Percentiles rank a stretch among this genome's conserved stretches.
phyloP scores from a whole-genome alignment of 1,140 invertebrate species.

The Drosophila arawakana region DNA sequence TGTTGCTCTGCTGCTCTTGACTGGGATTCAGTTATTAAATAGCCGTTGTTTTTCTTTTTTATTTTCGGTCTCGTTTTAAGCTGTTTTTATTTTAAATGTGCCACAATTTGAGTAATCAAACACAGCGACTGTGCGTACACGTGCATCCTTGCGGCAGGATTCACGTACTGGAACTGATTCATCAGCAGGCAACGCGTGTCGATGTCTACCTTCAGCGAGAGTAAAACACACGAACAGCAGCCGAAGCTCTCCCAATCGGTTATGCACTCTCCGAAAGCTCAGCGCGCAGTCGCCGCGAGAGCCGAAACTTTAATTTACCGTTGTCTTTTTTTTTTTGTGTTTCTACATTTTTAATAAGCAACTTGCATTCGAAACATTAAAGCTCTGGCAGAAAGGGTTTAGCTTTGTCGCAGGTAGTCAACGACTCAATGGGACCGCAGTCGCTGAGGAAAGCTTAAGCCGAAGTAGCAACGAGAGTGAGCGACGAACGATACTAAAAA shows the following conservation, averaged over 20 bases:
- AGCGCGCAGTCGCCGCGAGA: constrained; percentile 11
- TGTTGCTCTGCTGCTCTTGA: constrained; percentile 44
- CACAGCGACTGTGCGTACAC: constrained; percentile 46
- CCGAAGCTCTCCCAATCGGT: constrained; percentile 16
- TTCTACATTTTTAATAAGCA: constrained; percentile 68
- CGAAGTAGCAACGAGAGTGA: constrained; percentile 1
- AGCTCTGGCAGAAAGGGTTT: constrained; percentile 48
- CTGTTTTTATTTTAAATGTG: constrained; percentile 77
- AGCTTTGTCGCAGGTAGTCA: constrained; percentile 50
- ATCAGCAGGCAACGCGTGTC: constrained; percentile 29
- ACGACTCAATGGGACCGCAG: constrained; percentile 27
- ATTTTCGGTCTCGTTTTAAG: constrained; percentile 32
- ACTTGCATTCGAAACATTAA: constrained; percentile 31
- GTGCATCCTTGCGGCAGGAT: constrained; percentile 78
- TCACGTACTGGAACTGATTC: constrained; percentile 78
- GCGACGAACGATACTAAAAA: background rate
- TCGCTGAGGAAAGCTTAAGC: constrained; percentile 48
- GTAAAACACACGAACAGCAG: constrained; percentile 33
- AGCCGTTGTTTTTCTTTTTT: constrained; percentile 51
- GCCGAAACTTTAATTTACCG: constrained; percentile 71
- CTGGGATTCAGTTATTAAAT: constrained; percentile 79
- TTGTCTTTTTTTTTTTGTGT: constrained; percentile 32
- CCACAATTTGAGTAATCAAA: constrained; percentile 59
- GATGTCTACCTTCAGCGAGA: constrained; percentile 22
- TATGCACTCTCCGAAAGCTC: background rate